Evolutionary conservation across 2,113 vertebrate species (phyloP).

Genomic region (Gallinago jamesoni): DNA sequence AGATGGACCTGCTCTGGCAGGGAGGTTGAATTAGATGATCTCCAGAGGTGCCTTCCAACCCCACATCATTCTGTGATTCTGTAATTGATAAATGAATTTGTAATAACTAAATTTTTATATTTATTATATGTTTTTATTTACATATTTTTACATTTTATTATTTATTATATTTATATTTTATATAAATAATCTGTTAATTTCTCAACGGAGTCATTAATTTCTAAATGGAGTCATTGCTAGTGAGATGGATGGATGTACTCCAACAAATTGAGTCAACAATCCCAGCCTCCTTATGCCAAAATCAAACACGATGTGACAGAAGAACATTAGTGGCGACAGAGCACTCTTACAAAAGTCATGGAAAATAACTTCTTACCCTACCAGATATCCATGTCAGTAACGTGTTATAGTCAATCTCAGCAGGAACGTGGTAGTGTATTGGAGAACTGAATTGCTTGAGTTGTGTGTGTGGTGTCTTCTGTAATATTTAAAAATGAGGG

Average conservation of each 20-base stretch:
- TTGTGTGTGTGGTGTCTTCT: neutral
- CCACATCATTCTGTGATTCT: too few species aligned
- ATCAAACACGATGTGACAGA: neutral
- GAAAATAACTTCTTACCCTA: neutral
- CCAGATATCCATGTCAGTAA: neutral
- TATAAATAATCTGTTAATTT: neutral
- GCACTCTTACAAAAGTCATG: neutral
- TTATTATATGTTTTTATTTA: too few species aligned
- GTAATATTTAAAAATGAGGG: neutral
- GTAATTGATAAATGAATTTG: neutral
- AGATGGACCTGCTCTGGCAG: too few species aligned
- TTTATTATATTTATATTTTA: too few species aligned
- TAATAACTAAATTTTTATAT: neutral
- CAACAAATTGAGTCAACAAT: neutral
- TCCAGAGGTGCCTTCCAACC: too few species aligned
- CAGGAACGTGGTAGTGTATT: too few species aligned
- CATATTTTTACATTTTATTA: too few species aligned
- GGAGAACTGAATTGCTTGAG: neutral
- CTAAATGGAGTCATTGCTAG: neutral
- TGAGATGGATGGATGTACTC: neutral
- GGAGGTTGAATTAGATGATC: too few species aligned
- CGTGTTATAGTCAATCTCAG: rapidly evolving
- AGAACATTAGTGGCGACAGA: neutral
- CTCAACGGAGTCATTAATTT: too few species aligned
- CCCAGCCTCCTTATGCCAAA: neutral